phyloP scores from a whole-genome alignment of 2,113 vertebrate genomes.

The zebrafish (Danio rerio) region DNA sequence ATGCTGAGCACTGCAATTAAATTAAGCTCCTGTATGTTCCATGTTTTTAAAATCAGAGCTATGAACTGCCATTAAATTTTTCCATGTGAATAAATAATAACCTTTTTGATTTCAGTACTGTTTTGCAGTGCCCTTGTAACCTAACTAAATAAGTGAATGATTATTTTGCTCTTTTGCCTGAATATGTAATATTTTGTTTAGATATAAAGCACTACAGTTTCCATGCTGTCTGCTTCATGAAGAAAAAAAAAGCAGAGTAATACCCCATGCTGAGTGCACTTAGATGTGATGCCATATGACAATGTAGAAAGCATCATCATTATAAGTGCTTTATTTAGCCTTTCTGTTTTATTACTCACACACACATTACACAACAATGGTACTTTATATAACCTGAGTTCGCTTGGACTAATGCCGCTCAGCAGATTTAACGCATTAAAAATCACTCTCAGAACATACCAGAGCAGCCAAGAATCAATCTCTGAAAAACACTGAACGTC shows the following conservation, averaged over 20 bases:
- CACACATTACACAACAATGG: constrained; percentile 33
- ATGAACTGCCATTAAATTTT: too few relatives aligned
- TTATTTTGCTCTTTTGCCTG: too few relatives aligned
- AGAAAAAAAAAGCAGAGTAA: background rate
- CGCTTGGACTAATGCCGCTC: constrained; percentile 10
- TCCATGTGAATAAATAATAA: too few relatives aligned
- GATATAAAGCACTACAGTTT: too few relatives aligned
- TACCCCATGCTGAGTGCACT: background rate
- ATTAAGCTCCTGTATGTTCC: too few relatives aligned
- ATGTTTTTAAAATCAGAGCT: too few relatives aligned
- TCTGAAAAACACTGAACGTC: background rate
- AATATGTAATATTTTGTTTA: too few relatives aligned
- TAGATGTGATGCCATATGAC: constrained; percentile 8
- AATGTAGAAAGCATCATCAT: constrained; percentile 12
- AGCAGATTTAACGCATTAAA: constrained; percentile 26
- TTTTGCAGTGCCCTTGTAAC: too few relatives aligned
- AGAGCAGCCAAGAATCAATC: constrained; percentile 1
- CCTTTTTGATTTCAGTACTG: too few relatives aligned
- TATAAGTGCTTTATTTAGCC: constrained; percentile 43
- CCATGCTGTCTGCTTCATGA: background rate
- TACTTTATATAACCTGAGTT: constrained; percentile 25
- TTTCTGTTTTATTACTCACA: too few relatives aligned
- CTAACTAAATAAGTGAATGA: too few relatives aligned
- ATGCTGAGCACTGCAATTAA: too few relatives aligned
- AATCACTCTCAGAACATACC: background rate